These are phyloP conservation scores for Athripsodes cinereus DNA, from an alignment of 2,888 invertebrate species.

Conservation along the genomic window DNA sequence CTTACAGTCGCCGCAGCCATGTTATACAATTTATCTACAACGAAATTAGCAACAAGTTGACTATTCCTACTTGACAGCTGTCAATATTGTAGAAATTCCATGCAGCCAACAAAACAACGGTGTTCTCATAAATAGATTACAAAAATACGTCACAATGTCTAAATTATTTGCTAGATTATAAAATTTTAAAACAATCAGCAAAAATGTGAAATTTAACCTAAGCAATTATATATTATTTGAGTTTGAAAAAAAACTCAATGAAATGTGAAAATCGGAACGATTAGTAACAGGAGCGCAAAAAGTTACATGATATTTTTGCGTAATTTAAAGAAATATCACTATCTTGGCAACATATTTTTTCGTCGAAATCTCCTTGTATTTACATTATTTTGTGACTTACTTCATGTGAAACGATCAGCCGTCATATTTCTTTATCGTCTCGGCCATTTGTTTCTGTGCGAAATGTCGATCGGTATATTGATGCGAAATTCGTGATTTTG, in stretches of 20 bases:
- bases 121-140: no score
- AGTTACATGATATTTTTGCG: background rate
- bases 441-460: constrained; percentile 23
- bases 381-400: constrained; percentile 20
- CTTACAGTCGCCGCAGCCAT: constrained; percentile 50
- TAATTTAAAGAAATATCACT: no score
- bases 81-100: constrained; percentile 19
- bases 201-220: no score
- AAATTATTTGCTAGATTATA: no score
- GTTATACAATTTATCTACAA: constrained; percentile 24
- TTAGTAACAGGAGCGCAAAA: no score
- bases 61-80: constrained; percentile 17
- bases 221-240: no score
- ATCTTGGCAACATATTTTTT: no score
- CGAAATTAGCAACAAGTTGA: constrained; percentile 15
- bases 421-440: constrained; percentile 25
- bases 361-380: constrained; percentile 12
- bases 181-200: no score
- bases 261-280: no score
- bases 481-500: constrained; percentile 21
- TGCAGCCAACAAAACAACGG: no score
- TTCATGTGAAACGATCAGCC: constrained; percentile 21
- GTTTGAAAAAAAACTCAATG: no score
- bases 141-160: no score
- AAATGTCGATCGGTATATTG: constrained; percentile 24